phyloP scores from a whole-genome alignment of 2,797 vertebrate genomes.

The Potorous gilbertii region DNA sequence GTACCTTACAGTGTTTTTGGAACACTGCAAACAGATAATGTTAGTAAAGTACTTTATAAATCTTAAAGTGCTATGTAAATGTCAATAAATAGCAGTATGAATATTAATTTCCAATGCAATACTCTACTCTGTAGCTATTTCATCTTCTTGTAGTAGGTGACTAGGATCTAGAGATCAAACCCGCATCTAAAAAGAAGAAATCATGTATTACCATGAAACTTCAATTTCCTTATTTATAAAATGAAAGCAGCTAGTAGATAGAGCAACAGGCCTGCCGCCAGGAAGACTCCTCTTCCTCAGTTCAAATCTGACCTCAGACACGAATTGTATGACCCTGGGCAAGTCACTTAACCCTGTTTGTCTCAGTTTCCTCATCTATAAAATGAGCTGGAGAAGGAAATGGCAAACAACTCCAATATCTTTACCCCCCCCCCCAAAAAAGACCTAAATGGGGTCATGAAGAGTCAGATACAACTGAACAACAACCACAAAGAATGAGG shows the following conservation, averaged over 20 bases:
- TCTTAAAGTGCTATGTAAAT: not conserved
- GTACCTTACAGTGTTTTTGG: not conserved
- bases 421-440: not conserved
- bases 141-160: not conserved
- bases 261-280: not conserved
- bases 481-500: not conserved
- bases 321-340: not conserved
- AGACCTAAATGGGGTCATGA: not conserved
- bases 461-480: not conserved
- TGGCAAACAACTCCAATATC: not conserved
- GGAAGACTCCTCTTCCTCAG: not conserved
- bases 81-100: not conserved
- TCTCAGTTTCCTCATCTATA: not conserved
- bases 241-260: not conserved
- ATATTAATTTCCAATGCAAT: not conserved
- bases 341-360: not conserved
- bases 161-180: not conserved
- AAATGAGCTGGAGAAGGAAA: not conserved
- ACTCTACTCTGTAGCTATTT: not conserved
- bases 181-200: not conserved
- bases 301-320: not conserved
- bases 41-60: not conserved
- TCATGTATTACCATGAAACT: not conserved
- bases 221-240: not conserved
- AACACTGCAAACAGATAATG: not conserved